Base-by-base conservation (phyloP, 2,888 invertebrate species). In the Ephialtes manifestator region DNA sequence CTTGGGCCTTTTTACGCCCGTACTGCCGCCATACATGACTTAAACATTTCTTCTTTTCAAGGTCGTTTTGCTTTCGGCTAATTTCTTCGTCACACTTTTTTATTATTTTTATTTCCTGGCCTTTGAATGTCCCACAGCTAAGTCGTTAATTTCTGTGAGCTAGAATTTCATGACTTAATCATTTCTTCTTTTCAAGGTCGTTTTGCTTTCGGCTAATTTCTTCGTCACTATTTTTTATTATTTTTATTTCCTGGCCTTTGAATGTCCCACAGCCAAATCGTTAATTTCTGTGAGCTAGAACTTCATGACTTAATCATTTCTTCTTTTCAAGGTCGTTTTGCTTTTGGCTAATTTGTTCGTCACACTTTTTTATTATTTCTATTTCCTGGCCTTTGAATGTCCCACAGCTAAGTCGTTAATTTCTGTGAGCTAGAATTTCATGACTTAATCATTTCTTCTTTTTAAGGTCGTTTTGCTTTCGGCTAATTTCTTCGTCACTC, bases 1-100 rank as follows among this genome's bases (percentile, higher is more conserved):
- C 86, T 93, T 94, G 81, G 94, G 94, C 90, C 95, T 93, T 84
- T 94, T 90, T 63, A 89, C 79, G 81, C 84, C 86, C 82, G 86
- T 78, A 58, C 72, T 67, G n/a, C 82, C 86, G 77, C 85, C 81
- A 84, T 87, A 87, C 89, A 89, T 89, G 84, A 83, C 86, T 86
- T 74, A 28, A 76, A 79, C 86, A 87, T 87, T 83, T 87, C 85
- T 58, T 20, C 60, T 53, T 28, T 78, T 77, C 79, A 58, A 20
- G 46, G 63, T 51, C 39, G n/a, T n/a, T 15, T 51, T 48, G 15
- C 10, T 24, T 68, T 15, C 10, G 8, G 15, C 43, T 43, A 58
- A 60, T 51, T 70, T 63, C 39, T 35, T 28, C 58, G 11, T 58
- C 10, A 39, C 15, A 13, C 8, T 2, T 35, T 53, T 4, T n/a